phyloP scores from a whole-genome alignment of 1,140 invertebrate genomes.

The Drosophila neocordata region DNA sequence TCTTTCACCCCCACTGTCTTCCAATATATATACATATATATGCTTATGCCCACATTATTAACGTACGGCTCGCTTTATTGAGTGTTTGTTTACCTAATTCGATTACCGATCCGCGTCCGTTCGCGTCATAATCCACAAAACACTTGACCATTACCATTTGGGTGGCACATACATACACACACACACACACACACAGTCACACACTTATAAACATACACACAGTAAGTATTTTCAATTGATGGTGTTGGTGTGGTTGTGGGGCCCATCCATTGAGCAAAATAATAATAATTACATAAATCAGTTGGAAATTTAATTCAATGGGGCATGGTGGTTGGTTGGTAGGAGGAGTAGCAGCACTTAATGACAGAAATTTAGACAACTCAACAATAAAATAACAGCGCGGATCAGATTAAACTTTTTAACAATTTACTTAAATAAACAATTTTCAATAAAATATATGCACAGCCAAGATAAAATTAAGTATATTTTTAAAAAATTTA shows the following conservation, averaged over 20 bases:
- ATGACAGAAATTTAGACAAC: conserved; percentile 9
- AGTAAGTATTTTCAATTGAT: conserved; percentile 5
- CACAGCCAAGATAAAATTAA: background rate
- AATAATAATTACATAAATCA: conserved; percentile 16
- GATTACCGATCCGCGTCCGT: conserved; percentile 78
- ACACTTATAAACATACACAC: background rate
- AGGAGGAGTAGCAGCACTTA: conserved; percentile 9
- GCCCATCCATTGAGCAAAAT: conserved; percentile 10
- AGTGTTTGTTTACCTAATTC: conserved; percentile 81
- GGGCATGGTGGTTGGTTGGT: conserved; percentile 8
- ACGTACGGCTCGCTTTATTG: conserved; percentile 76
- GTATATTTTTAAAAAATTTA: too few species aligned
- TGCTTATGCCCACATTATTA: conserved; percentile 70
- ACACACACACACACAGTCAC: background rate
- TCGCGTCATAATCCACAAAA: conserved; percentile 73
- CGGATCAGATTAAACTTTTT: background rate
- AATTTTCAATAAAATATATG: background rate
- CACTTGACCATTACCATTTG: conserved; percentile 79
- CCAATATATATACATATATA: conserved; percentile 31
- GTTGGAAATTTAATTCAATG: conserved; percentile 19
- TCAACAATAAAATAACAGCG: background rate
- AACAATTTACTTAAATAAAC: background rate
- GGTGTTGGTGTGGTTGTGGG: conserved; percentile 11
- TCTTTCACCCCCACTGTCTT: conserved; percentile 38
- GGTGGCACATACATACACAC: conserved; percentile 57